Base-by-base conservation (phyloP, 2,113 vertebrate species). In the Canis aureus region DNA sequence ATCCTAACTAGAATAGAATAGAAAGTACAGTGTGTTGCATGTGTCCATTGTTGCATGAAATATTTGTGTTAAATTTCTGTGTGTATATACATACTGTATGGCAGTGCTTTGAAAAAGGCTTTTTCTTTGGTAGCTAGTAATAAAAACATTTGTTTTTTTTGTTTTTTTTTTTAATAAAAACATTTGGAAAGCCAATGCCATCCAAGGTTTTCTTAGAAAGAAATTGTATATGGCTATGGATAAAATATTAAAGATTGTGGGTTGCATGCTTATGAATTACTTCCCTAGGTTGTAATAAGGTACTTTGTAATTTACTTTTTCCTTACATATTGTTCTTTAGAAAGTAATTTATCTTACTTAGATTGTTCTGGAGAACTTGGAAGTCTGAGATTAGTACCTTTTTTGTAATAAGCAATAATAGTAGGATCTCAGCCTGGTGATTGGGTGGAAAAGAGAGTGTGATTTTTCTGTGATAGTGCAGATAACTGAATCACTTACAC, bases 171-270 rank as follows among this genome's bases (percentile, higher is more conserved):
- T 43, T 84, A 17, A 3, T 82, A 59, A 86, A 93, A 89, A 60
- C 17, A 73, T 91, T 94, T 92, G 73, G 43, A 93, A 97, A 96
- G 57, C 49, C 32, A 51, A 0, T 92, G 62, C 57, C 84, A n/a
- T 79, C 19, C 19, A 80, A 53, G 49, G 16, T 94, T 80, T 32
- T 96, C 76, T 94, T 94, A 53, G 32, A 38, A 82, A 85, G 85
- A 96, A 91, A 83, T 92, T 94, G 8, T 64, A 43, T 80, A 64
- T 64, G 64, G 8, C 51, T 96, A 0, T 90, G 62, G 69, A n/a
- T 97, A 96, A 94, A 94, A 83, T 81, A 89, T 57, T 94, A 95
- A 95, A 84, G 20, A 29, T 79, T 90, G 16, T 55, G 32, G 29
- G n/a, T 93, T 96, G 5, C 12, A 57, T 85, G 51, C 67, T 93